Conservation (phyloP, 2,113 vertebrate species). For the Thamnophis sirtalis region DNA sequence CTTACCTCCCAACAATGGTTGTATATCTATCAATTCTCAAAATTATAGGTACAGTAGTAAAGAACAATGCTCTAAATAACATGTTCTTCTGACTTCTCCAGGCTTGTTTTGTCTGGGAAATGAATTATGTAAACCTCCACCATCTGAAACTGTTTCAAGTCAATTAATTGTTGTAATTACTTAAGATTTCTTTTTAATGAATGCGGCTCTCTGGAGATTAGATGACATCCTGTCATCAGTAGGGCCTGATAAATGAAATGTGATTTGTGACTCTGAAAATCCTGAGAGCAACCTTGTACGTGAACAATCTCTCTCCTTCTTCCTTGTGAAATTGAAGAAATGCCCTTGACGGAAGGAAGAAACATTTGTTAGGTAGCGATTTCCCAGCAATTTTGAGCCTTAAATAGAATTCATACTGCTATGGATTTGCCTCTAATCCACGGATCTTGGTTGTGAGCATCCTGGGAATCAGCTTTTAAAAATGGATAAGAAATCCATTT, state of each 20-base stretch:
- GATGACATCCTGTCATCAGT: slow-evolving; percentile 83
- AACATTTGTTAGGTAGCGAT: slow-evolving; percentile 33
- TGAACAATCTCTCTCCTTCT: slow-evolving; percentile 65
- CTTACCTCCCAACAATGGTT: slow-evolving; percentile 37
- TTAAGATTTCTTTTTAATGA: slow-evolving; percentile 92
- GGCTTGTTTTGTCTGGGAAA: slow-evolving; percentile 83
- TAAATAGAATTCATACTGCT: background rate
- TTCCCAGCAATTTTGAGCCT: slow-evolving; percentile 33
- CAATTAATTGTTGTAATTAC: slow-evolving; percentile 92
- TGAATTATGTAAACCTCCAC: slow-evolving; percentile 88
- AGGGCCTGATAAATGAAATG: slow-evolving; percentile 82
- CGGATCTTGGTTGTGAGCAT: background rate
- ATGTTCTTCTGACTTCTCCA: slow-evolving; percentile 57
- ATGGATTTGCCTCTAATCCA: background rate
- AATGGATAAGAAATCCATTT: background rate
- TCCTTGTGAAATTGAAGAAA: slow-evolving; percentile 61
- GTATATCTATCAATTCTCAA: slow-evolving; percentile 14
- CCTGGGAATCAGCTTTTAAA: background rate
- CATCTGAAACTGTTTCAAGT: slow-evolving; percentile 84
- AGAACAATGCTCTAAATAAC: slow-evolving; percentile 45
- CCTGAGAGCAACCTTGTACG: slow-evolving; percentile 66
- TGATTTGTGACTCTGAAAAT: slow-evolving; percentile 79
- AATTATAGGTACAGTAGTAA: background rate
- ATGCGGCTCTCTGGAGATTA: slow-evolving; percentile 81
- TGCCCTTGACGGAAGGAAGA: slow-evolving; percentile 69